phyloP scores from a whole-genome alignment of 2,888 invertebrate species.

The Trachelus iudaicus region DNA sequence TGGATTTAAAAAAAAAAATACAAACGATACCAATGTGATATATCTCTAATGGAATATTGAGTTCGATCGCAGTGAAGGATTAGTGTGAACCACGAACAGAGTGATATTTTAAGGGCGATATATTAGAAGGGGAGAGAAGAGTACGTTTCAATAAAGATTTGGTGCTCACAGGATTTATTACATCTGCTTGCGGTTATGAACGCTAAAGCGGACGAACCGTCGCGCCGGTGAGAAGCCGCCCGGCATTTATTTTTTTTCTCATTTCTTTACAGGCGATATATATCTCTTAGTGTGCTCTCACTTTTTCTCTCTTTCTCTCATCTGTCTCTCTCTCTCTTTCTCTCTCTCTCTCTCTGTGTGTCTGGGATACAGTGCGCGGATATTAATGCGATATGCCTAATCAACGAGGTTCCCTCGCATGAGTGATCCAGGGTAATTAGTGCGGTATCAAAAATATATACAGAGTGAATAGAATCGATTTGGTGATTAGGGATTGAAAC shows the following conservation, averaged over 20 bases:
- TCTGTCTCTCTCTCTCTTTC: background rate
- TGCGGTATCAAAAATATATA: background rate
- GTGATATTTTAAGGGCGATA: background rate
- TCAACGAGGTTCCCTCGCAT: background rate
- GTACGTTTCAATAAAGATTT: background rate
- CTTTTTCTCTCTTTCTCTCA: background rate
- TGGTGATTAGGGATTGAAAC: background rate
- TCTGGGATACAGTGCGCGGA: background rate
- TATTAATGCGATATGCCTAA: background rate
- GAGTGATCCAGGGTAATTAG: background rate
- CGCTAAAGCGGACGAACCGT: background rate
- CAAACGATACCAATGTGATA: background rate
- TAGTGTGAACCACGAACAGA: background rate
- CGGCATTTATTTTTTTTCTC: background rate
- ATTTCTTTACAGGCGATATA: background rate
- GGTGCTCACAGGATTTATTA: background rate
- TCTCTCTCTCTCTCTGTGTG: background rate
- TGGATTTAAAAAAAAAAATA: background rate
- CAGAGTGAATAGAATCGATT: background rate
- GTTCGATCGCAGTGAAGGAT: background rate
- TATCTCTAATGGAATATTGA: background rate
- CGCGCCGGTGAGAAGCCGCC: background rate
- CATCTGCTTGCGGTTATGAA: background rate
- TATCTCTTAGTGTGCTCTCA: background rate
- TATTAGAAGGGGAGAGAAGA: background rate